Evolutionary conservation across 2,888 invertebrate species (phyloP).

Genomic region (Archips crataeganus): DNA sequence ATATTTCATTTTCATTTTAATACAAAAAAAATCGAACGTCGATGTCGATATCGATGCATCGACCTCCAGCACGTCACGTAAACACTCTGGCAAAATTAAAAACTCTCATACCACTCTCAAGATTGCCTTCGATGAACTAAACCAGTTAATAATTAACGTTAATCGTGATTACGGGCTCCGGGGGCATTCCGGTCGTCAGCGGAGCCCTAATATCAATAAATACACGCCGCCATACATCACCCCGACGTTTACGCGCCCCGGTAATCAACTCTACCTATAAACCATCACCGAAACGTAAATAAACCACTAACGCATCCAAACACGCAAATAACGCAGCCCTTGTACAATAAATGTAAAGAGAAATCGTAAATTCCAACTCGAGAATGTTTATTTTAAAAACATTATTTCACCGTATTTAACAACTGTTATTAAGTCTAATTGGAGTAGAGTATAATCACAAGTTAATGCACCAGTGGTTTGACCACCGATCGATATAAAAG

Average conservation of each 20-base stretch:
- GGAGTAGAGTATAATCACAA: background rate
- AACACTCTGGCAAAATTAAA: constrained; percentile 30
- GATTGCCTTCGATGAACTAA: constrained; percentile 32
- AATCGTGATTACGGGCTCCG: constrained; percentile 38
- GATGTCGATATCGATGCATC: constrained; percentile 18
- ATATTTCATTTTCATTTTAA: background rate
- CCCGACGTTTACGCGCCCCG: constrained; percentile 51
- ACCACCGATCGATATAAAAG: constrained; percentile 72
- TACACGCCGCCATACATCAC: constrained; percentile 45
- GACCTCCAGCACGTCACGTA: constrained; percentile 13
- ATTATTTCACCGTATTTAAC: constrained; percentile 11
- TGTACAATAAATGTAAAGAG: constrained; percentile 31
- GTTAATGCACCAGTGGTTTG: constrained; percentile 31
- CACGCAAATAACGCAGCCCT: constrained; percentile 48
- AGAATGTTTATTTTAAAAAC: constrained; percentile 21
- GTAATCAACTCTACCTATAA: constrained; percentile 58
- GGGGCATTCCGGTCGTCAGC: constrained; percentile 49
- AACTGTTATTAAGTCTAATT: background rate
- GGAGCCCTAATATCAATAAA: constrained; percentile 50
- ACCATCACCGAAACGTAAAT: constrained; percentile 59
- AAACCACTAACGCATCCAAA: constrained; percentile 55
- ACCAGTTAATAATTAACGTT: constrained; percentile 41
- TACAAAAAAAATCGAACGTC: background rate
- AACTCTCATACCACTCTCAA: constrained; percentile 33
- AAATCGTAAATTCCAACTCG: constrained; percentile 33